Evolutionary conservation across 1,140 invertebrate species (phyloP).

Genomic region (Papilio polytes): DNA sequence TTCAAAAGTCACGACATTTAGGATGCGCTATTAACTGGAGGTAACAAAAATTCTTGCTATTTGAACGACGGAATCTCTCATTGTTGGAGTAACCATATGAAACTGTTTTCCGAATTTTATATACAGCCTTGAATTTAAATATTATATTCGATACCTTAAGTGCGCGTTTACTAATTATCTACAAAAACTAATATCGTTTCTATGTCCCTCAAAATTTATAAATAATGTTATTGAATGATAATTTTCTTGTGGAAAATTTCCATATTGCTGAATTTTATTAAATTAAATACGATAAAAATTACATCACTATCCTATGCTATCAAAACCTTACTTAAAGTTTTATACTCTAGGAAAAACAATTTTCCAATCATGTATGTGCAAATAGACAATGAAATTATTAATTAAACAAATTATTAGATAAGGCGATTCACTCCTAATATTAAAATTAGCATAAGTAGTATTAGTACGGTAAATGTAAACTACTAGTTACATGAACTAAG

Average conservation of each 20-base stretch:
- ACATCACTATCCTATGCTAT: background rate
- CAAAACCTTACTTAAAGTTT: background rate
- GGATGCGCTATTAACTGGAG: background rate
- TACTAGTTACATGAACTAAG: background rate
- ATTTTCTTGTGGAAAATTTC: background rate
- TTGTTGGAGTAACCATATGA: no score
- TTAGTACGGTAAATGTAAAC: background rate
- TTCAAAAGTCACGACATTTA: slow-evolving; percentile 37
- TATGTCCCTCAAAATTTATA: no score
- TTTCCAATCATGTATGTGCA: background rate
- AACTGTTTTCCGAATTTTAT: no score
- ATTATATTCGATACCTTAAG: no score
- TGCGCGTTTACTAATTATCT: background rate
- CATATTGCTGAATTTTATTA: background rate
- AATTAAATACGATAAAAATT: background rate
- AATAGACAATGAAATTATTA: background rate
- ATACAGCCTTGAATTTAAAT: no score
- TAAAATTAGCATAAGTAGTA: background rate
- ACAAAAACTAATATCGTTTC: background rate
- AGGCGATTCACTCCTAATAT: background rate
- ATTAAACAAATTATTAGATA: background rate
- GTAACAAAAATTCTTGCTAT: background rate
- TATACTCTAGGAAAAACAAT: background rate
- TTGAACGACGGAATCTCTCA: background rate
- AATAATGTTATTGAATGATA: background rate